Evolutionary conservation across 1,140 invertebrate genomes (phyloP).

Genomic region (Scaptomyza montana): DNA sequence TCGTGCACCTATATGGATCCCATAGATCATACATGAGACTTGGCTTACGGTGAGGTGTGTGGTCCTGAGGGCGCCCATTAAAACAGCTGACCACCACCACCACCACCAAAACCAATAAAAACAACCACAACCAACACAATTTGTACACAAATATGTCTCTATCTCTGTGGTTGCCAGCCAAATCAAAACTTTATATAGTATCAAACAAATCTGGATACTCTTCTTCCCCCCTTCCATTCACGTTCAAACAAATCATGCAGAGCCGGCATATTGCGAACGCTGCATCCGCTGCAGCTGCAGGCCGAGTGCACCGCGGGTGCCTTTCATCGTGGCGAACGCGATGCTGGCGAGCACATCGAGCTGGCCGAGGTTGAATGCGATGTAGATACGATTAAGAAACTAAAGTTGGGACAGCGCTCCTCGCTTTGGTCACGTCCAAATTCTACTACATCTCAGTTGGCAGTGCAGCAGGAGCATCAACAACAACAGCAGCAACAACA

Average conservation of each 20-base stretch:
- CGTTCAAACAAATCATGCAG: constrained; percentile 68
- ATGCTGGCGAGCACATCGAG: constrained; percentile 84
- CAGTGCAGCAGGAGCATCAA: constrained; percentile 79
- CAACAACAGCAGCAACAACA: constrained; percentile 84
- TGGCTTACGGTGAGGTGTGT: constrained; percentile 75
- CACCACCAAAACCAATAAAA: constrained; percentile 39
- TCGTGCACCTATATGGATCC: constrained; percentile 83
- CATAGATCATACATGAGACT: constrained; percentile 82
- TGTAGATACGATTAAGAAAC: constrained; percentile 90
- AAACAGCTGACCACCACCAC: constrained; percentile 13
- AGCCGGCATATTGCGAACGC: constrained; percentile 86
- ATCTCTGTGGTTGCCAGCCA: constrained; percentile 61
- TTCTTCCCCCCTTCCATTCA: constrained; percentile 48
- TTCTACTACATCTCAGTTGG: constrained; percentile 84
- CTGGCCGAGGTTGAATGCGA: constrained; percentile 89
- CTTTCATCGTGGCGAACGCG: constrained; percentile 74
- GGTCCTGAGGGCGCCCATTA: constrained; percentile 72
- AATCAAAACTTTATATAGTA: constrained; percentile 23
- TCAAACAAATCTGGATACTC: constrained; percentile 67
- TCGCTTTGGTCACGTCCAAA: constrained; percentile 89
- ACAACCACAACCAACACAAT: constrained; percentile 42
- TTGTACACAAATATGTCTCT: constrained; percentile 73
- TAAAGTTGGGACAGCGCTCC: constrained; percentile 88
- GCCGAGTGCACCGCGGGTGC: constrained; percentile 74
- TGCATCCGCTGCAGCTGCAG: constrained; percentile 85